Percentiles rank a stretch among this genome's conserved stretches.
These are phyloP conservation scores for Lordiphosa andalusiaca DNA, from an alignment of 2,888 invertebrate species.

Conservation along the genomic window DNA sequence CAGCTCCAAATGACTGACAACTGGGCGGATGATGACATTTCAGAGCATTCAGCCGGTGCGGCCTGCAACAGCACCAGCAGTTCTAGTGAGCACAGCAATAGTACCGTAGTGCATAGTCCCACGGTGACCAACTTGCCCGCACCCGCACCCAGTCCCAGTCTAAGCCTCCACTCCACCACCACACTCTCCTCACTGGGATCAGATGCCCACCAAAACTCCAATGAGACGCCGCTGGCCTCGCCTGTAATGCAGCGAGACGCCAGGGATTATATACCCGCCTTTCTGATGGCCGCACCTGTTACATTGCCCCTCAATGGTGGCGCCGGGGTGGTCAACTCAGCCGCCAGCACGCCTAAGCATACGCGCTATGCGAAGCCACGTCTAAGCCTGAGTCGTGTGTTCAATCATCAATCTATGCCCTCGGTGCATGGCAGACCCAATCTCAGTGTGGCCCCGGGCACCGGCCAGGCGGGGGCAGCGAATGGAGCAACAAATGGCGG, in stretches of 20 bases:
- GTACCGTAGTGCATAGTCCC: conserved; percentile 76
- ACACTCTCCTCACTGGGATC: conserved; percentile 41
- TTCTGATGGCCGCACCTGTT: conserved; percentile 67
- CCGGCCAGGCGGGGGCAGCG: conserved; percentile 26
- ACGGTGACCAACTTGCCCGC: conserved; percentile 2
- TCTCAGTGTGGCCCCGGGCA: conserved; percentile 58
- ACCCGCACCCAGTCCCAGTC: conserved; percentile 61
- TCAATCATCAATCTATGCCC: conserved; percentile 80
- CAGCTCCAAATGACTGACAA: conserved; percentile 9
- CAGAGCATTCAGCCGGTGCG: conserved; percentile 74
- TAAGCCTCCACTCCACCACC: conserved; percentile 62
- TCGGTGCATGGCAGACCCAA: conserved; percentile 80
- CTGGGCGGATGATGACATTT: conserved; percentile 75
- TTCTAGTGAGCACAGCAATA: conserved; percentile 78
- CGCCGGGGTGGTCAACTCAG: conserved; percentile 58
- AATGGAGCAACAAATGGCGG: conserved; percentile 20
- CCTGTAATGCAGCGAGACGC: conserved; percentile 21
- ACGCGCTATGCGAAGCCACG: conserved; percentile 79
- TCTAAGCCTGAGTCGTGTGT: conserved; percentile 78
- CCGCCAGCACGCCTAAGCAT: conserved; percentile 79
- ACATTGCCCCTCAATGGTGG: conserved; percentile 75
- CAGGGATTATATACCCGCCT: conserved; percentile 70
- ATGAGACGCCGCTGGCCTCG: conserved; percentile 49
- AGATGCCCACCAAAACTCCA: conserved; percentile 30
- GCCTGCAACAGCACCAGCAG: conserved; percentile 78